Base-by-base conservation (phyloP, 2,113 vertebrate genomes). In the Salvator merianae region DNA sequence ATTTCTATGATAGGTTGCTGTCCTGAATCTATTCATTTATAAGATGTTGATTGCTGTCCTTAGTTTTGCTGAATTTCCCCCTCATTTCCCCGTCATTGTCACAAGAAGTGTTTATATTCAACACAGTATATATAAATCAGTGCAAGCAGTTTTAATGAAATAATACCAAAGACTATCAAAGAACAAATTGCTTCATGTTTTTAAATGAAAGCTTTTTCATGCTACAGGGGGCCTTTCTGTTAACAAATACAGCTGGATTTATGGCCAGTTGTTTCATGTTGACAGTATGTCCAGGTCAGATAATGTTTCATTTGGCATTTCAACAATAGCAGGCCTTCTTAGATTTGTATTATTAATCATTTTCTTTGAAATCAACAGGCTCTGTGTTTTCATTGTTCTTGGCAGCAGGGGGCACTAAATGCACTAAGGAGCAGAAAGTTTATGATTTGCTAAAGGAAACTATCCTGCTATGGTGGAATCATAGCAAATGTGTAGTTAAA, bases 401-500 rank as follows among this genome's bases (percentile, higher is more conserved):
- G 79, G 36, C 95, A 93, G 91, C 5, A 95, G 95, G 85, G 92
- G 95, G 94, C 95, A 93, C 92, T 83, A 75, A 87, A 88, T 71
- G 28, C 87, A 30, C 68, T 30, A 1, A 77, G 8, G 7, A n/a
- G 24, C 55, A 32, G 0, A 1, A 69, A 55, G 82, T 22, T 1
- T 30, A 78, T 66, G 3, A 1, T 24, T 63, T 74, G 20, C 38
- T 0, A 0, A 55, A 79, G 53, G 85, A 76, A 88, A 71, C 10
- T 1, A 3, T 0, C 26, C 0, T 13, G 5, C 83, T 86, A 81
- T 68, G 63, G 59, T 70, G 50, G 32, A 80, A 26, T 20, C 34
- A 20, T 3, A 5, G 50, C 53, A 43, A 72, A 32, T 68, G 26
- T 32, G 50, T 38, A 36, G 32, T 36, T 81, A 55, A 36, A 38